Evolutionary conservation across 2,797 vertebrate genomes (phyloP), one percentile per base, ranked within the genome.

Genomic region (Acanthurus tractus): DNA sequence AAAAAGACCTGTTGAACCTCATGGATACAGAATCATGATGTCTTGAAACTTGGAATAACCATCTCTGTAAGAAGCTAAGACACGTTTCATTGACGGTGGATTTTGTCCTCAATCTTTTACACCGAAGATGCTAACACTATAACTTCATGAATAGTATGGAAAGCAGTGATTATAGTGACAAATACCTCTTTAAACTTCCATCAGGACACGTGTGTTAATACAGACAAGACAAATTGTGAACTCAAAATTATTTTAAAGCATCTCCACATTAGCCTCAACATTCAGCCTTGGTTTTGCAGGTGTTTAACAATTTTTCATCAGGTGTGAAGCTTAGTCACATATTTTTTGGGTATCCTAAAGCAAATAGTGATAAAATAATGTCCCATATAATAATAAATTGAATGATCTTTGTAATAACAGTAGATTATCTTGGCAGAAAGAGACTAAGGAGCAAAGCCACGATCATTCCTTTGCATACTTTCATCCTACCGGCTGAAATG

Each of bases 381-480:
- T n/a, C 4, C 74, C 23, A 46, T 12, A 9, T 72, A 40, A 68
- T 57, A 71, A 70, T 68, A 40, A 25, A 76, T 53, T 45, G 50
- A 4, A 23, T 59, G 20, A 73, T 71, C 38, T 59, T 42, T 25
- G 42, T 57, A 54, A 80, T 23, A 52, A 74, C 0, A 4, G 13
- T 14, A 75, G 61, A 76, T 82, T 78, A 66, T 29, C 18, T 48
- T 70, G 34, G 29, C 58, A 70, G 57, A 75, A 59, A 62, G 15
- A 80, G 25, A 63, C 18, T 15, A 13, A 70, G 50, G 29, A 68
- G 70, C 56, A 82, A 73, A 75, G 38, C 67, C 14, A 38, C 48
- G 38, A 56, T 74, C 36, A 53, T 74, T 62, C 36, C 48, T 67
- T n/a, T 57, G 45, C 45, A 46, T 75, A 36, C 22, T 62, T 63